These are phyloP conservation scores for Heteronetta atricapilla DNA, from an alignment of 2,113 vertebrate species.

Conservation along the genomic window DNA sequence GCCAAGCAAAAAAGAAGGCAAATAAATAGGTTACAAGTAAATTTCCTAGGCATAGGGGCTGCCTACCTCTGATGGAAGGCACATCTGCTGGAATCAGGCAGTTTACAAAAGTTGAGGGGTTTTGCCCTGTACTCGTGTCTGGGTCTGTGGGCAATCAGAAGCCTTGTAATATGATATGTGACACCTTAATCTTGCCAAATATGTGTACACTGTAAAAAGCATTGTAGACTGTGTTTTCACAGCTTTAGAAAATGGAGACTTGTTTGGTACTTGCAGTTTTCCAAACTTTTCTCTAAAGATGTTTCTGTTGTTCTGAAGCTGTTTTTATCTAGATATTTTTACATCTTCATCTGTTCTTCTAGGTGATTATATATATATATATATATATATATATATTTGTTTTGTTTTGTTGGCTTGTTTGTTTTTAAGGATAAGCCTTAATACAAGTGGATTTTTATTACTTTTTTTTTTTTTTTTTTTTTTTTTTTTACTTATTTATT, in stretches of 20 bases:
- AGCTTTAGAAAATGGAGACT: constrained; percentile 26
- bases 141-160: constrained; percentile 67
- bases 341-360: not conserved
- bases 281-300: not conserved
- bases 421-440: not conserved
- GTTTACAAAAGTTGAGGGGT: not conserved
- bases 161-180: constrained; percentile 76
- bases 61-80: not conserved
- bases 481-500: not conserved
- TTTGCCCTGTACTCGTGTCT: constrained; percentile 39
- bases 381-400: not conserved
- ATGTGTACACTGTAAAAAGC: constrained; percentile 41
- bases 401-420: not conserved
- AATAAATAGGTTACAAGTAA: not conserved
- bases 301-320: not conserved
- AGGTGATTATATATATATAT: no score
- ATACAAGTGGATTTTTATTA: not conserved
- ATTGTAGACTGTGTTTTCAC: not conserved
- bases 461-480: no score
- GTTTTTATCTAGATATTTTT: not conserved
- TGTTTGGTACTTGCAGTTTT: not conserved
- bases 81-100: not conserved
- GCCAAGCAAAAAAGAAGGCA: not conserved
- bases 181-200: constrained; percentile 81
- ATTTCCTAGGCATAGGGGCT: not conserved